Conservation (phyloP, 1,140 invertebrate genomes). For the Aphelenchoides avenae region DNA sequence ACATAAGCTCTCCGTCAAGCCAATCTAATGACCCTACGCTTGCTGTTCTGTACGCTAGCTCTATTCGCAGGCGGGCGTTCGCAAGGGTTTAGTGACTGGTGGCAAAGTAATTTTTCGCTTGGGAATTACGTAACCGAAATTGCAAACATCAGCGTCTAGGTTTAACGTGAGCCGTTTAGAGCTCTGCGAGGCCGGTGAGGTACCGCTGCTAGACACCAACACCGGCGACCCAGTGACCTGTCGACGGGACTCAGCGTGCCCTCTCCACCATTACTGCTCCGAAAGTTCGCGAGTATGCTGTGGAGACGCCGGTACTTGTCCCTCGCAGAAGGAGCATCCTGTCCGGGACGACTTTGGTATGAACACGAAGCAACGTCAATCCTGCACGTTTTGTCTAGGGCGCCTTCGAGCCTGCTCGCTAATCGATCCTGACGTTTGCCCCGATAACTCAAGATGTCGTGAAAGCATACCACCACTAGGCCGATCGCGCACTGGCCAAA, state of each 20-base stretch:
- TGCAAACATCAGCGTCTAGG: background rate
- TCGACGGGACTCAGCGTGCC: slow-evolving; percentile 28
- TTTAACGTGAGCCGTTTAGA: slow-evolving; percentile 14
- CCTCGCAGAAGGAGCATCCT: slow-evolving; percentile 18
- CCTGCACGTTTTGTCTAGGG: slow-evolving; percentile 14
- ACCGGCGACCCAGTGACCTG: slow-evolving; percentile 21
- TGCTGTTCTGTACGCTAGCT: background rate
- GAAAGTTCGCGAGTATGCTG: slow-evolving; percentile 28
- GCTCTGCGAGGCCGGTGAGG: slow-evolving; percentile 35
- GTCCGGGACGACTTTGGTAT: slow-evolving; percentile 35
- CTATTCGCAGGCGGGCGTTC: no score
- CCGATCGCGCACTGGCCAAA: slow-evolving; percentile 18
- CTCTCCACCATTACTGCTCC: slow-evolving; percentile 25
- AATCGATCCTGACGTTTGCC: slow-evolving; percentile 18
- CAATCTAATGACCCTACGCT: background rate
- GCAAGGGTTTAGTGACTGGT: no score
- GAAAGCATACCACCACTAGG: slow-evolving; percentile 10
- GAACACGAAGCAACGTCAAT: background rate
- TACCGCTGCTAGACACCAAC: slow-evolving; percentile 29
- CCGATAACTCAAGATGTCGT: slow-evolving; percentile 36
- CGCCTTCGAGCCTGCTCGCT: slow-evolving; percentile 31
- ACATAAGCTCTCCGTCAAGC: no score
- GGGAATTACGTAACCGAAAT: background rate
- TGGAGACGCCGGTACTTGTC: slow-evolving; percentile 38
- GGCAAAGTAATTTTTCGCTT: no score